Evolutionary conservation across 2,113 vertebrate genomes (phyloP).

Genomic region (Speoplatyrhinus poulsoni): DNA sequence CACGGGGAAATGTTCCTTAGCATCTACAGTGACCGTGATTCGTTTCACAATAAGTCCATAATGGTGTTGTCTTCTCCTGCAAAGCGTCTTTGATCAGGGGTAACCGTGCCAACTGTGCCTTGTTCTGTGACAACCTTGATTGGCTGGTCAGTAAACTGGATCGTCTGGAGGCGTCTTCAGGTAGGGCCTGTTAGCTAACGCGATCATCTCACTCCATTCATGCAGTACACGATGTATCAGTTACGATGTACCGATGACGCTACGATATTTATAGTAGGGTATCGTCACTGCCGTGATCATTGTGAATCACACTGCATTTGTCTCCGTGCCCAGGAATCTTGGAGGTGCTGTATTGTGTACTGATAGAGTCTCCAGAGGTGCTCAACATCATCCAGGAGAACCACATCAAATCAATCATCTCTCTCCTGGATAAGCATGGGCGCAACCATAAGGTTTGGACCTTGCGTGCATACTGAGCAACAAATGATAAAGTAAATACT

Average conservation of each 20-base stretch:
- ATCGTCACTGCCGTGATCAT: neutral
- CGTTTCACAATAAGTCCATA: neutral
- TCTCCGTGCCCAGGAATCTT: constrained; percentile 81
- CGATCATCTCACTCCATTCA: no score
- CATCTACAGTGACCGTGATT: neutral
- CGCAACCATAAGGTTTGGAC: constrained; percentile 88
- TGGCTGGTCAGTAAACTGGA: constrained; percentile 95
- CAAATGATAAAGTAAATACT: neutral
- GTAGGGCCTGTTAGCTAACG: constrained; percentile 56
- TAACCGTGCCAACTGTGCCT: constrained; percentile 88
- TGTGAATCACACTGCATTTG: neutral
- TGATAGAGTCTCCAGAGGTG: constrained; percentile 93
- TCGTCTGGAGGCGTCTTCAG: constrained; percentile 90
- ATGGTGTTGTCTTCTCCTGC: constrained; percentile 1
- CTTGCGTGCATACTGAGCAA: neutral
- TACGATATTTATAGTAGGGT: neutral
- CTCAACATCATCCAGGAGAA: constrained; percentile 94
- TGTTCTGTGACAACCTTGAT: constrained; percentile 91
- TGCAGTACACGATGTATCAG: no score
- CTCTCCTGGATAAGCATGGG: constrained; percentile 91
- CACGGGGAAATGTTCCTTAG: neutral
- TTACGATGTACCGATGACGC: no score
- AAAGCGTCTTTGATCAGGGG: constrained; percentile 89
- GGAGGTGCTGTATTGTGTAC: constrained; percentile 92
- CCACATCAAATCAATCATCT: constrained; percentile 95